Evolutionary conservation across 2,113 vertebrate species (phyloP).

Genomic region (Neoarius graeffei): DNA sequence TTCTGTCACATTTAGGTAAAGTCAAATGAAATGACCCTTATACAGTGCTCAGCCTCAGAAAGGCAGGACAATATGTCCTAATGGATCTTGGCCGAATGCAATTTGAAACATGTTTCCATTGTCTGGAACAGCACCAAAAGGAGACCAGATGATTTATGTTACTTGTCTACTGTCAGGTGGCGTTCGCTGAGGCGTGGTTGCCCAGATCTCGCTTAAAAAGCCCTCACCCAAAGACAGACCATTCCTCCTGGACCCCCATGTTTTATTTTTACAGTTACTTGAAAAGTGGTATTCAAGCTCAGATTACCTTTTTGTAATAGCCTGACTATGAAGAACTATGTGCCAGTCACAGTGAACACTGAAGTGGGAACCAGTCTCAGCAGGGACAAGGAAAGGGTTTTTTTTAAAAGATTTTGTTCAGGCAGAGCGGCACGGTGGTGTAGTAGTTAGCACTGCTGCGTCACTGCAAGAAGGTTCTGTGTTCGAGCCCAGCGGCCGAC

Average conservation of each 20-base stretch:
- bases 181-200: constrained; percentile 50
- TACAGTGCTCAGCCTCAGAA: constrained; percentile 42
- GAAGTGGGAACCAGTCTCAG: constrained; percentile 51
- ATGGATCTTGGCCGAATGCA: constrained; percentile 49
- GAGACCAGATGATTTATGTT: constrained; percentile 71
- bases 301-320: constrained; percentile 74
- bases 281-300: constrained; percentile 73
- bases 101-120: constrained; percentile 56
- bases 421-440: no score
- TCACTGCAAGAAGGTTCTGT: no score
- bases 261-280: constrained; percentile 79
- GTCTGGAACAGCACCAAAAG: constrained; percentile 27
- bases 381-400: constrained; percentile 1
- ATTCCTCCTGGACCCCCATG: constrained; percentile 70
- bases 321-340: constrained; percentile 68
- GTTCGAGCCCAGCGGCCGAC: no score
- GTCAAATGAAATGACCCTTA: constrained; percentile 47
- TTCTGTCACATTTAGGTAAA: constrained; percentile 52
- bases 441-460: no score
- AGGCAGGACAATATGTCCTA: constrained; percentile 55
- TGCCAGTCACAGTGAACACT: constrained; percentile 59
- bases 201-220: constrained; percentile 66
- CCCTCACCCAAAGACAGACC: constrained; percentile 69
- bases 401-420: constrained; percentile 1
- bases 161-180: constrained; percentile 64